These are phyloP conservation scores for Alentia gelatinosa DNA, from an alignment of 2,888 invertebrate genomes.

Conservation along the genomic window DNA sequence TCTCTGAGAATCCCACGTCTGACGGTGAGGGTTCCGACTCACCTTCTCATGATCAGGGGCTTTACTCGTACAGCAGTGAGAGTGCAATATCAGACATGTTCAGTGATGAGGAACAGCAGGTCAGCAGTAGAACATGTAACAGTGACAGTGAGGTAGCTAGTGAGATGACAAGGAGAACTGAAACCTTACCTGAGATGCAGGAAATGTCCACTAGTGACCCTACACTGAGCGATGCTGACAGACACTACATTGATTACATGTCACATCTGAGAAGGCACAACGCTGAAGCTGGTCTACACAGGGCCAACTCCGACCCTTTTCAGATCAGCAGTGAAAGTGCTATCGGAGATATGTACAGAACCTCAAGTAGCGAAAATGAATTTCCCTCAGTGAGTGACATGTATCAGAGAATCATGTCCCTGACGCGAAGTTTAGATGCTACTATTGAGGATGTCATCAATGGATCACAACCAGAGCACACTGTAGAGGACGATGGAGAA, in stretches of 20 bases:
- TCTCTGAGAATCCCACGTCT: background rate
- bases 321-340: background rate
- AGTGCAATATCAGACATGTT: constrained; percentile 19
- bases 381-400: constrained; percentile 28
- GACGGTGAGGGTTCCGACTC: background rate
- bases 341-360: background rate
- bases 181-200: background rate
- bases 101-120: background rate
- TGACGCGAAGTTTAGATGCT: background rate
- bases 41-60: background rate
- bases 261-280: background rate
- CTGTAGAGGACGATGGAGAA: background rate
- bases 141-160: background rate
- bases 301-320: background rate
- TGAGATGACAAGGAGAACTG: background rate
- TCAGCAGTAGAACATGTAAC: background rate
- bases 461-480: background rate
- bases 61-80: constrained; percentile 28
- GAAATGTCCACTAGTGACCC: background rate
- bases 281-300: background rate
- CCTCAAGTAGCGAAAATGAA: background rate
- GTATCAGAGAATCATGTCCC: constrained; percentile 2
- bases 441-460: constrained; percentile 22
- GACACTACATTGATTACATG: constrained; percentile 26
- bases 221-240: background rate